Conservation (phyloP, 2,797 vertebrate species). For the Neosilurus mollespiculum region DNA sequence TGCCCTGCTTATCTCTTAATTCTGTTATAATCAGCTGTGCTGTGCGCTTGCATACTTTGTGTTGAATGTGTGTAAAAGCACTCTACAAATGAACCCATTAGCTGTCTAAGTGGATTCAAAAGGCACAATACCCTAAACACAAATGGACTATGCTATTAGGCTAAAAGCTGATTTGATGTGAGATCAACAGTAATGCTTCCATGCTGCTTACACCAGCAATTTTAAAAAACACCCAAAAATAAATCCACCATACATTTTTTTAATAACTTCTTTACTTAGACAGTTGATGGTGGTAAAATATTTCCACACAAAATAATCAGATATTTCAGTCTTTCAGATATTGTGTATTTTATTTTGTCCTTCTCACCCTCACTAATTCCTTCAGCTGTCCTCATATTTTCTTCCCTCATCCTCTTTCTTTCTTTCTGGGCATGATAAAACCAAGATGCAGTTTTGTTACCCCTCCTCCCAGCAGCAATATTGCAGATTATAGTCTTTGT, state of each 20-base stretch:
- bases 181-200: neutral
- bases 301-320: neutral
- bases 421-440: neutral
- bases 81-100: neutral
- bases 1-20: neutral
- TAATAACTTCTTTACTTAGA: neutral
- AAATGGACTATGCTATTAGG: neutral
- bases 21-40: neutral
- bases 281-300: neutral
- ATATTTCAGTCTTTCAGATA: neutral
- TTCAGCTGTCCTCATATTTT: neutral
- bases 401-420: neutral
- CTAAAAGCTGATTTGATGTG: conserved; percentile 4
- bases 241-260: neutral
- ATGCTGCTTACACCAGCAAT: neutral
- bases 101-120: neutral
- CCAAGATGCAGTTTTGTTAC: neutral
- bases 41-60: neutral
- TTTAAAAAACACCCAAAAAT: conserved; percentile 1
- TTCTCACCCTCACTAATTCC: neutral
- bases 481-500: neutral
- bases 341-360: neutral
- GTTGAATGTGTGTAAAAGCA: neutral
- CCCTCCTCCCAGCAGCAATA: too few relatives aligned
- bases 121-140: neutral